Percentiles rank a stretch among this genome's conserved stretches.
Conservation (phyloP, 2,113 vertebrate genomes). For the Halichoeres trimaculatus region DNA sequence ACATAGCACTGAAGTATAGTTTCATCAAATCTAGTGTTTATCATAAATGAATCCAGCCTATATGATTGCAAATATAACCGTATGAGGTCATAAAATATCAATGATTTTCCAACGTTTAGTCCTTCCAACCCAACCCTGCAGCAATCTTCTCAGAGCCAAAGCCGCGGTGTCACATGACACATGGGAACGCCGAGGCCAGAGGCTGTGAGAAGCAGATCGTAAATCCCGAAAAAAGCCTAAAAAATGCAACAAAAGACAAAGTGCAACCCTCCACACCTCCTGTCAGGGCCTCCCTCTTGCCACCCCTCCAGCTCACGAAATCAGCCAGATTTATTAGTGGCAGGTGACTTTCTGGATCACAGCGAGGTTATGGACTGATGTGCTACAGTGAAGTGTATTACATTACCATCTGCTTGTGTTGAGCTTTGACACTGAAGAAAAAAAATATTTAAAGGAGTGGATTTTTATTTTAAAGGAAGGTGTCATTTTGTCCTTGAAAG, state of each 20-base stretch:
- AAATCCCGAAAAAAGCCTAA: slow-evolving; percentile 63
- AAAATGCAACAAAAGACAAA: slow-evolving; percentile 73
- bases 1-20: neutral
- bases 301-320: slow-evolving; percentile 49
- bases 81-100: neutral
- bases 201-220: slow-evolving; percentile 55
- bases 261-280: slow-evolving; percentile 55
- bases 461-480: slow-evolving; percentile 14
- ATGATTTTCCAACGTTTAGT: neutral
- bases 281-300: slow-evolving; percentile 39
- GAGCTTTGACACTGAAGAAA: slow-evolving; percentile 7
- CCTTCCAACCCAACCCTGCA: slow-evolving; percentile 10
- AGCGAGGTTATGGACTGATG: slow-evolving; percentile 42
- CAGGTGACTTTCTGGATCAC: slow-evolving; percentile 69
- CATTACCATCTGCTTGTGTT: slow-evolving; percentile 72
- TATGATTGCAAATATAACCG: neutral
- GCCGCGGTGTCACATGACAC: slow-evolving; percentile 66
- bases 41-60: neutral
- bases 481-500: slow-evolving; percentile 33
- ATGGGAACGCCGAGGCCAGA: slow-evolving; percentile 45
- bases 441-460: neutral
- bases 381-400: slow-evolving; percentile 48
- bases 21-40: neutral
- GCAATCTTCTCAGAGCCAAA: slow-evolving; percentile 24
- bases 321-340: slow-evolving; percentile 73